A percentile compares a stretch with the other conserved stretches of the same genome.
These are phyloP conservation scores for Panthera leo DNA, from an alignment of 2,113 vertebrate genomes.

Conservation along the genomic window DNA sequence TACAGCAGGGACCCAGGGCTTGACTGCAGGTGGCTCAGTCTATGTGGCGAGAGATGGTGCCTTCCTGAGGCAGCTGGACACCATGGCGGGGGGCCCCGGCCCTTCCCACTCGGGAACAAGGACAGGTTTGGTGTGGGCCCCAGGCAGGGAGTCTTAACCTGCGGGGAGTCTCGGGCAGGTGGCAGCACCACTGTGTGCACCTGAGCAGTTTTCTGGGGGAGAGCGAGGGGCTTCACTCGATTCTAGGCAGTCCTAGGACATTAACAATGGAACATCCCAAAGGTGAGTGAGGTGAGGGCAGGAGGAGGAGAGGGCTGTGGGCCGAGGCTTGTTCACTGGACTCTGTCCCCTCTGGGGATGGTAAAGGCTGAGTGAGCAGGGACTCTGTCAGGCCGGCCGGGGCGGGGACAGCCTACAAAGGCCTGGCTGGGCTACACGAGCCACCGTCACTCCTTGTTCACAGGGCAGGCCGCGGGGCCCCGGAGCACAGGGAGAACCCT, in stretches of 20 bases:
- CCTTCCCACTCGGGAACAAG: neutral
- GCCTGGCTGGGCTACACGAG: too few species aligned
- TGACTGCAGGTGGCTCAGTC: neutral
- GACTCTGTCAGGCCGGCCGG: neutral
- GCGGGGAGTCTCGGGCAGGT: too few species aligned
- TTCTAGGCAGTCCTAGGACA: neutral
- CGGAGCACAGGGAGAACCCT: neutral
- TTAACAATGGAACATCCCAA: neutral
- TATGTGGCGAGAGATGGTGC: neutral
- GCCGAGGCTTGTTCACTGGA: neutral
- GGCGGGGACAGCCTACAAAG: neutral
- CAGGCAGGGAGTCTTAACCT: neutral
- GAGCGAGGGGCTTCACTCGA: neutral
- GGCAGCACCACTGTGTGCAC: neutral
- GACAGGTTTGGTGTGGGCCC: too few species aligned
- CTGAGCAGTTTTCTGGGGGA: neutral
- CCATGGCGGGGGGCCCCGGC: neutral
- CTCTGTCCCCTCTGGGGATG: accelerated
- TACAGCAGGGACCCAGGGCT: neutral
- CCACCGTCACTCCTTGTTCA: neutral
- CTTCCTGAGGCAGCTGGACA: neutral
- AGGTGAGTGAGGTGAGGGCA: neutral
- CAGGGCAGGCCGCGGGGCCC: neutral
- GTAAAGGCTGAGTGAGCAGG: neutral
- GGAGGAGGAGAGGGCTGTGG: neutral